Percentiles rank a stretch among this genome's conserved stretches.
Conservation (phyloP, 2,888 invertebrate genomes). For the Perithous albicinctus region DNA sequence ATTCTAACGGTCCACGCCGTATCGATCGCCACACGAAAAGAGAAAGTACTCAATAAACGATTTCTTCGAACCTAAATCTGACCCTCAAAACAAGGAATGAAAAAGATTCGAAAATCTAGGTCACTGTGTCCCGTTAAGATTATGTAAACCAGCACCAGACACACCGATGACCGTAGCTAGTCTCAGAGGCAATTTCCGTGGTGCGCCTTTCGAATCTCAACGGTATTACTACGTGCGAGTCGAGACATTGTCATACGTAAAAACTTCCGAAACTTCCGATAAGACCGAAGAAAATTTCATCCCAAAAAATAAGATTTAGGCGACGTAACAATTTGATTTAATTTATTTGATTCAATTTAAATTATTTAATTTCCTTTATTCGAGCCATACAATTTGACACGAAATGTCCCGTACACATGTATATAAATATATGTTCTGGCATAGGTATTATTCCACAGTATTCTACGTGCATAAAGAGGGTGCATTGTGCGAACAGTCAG, state of each 20-base stretch:
- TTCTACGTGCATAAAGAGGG: not conserved
- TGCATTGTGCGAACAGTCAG: constrained; percentile 25
- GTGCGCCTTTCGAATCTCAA: constrained; percentile 16
- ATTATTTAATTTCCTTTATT: not conserved
- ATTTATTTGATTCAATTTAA: not conserved
- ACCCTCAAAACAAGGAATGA: not conserved
- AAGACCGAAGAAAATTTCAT: not conserved
- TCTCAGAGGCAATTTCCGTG: not conserved
- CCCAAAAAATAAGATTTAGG: no score
- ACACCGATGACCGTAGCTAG: constrained; percentile 13
- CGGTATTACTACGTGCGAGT: not conserved
- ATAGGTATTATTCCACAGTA: not conserved
- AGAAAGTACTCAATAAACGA: not conserved
- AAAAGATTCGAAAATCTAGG: not conserved
- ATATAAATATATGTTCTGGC: not conserved
- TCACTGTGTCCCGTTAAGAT: constrained; percentile 18
- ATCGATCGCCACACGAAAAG: not conserved
- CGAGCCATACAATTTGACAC: not conserved
- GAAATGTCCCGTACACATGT: not conserved
- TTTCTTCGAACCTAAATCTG: not conserved
- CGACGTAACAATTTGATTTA: no score
- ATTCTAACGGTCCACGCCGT: no score
- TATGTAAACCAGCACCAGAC: constrained; percentile 9
- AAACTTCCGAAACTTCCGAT: not conserved
- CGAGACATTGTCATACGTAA: not conserved